phyloP scores from a whole-genome alignment of 2,797 vertebrate species.

The Phataginus tetradactyla region DNA sequence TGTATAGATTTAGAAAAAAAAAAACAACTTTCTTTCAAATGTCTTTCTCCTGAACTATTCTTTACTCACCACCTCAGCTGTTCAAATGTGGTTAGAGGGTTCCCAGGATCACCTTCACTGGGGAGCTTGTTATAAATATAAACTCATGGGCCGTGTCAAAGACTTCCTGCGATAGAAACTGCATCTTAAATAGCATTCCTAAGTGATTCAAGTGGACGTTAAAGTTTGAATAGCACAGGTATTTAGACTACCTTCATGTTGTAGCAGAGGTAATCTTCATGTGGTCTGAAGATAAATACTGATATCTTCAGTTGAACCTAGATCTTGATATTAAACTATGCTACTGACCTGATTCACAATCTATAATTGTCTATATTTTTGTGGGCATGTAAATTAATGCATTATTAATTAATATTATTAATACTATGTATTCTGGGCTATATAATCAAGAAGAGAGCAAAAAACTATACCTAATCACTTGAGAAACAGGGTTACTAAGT shows the following conservation, averaged over 20 bases:
- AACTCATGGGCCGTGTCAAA: background rate
- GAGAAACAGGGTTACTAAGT: background rate
- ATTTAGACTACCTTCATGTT: background rate
- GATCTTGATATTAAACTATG: too few relatives aligned
- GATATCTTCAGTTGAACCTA: background rate
- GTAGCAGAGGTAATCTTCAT: background rate
- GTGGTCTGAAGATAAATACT: background rate
- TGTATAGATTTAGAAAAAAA: background rate
- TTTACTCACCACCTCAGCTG: background rate
- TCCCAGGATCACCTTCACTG: rapidly evolving
- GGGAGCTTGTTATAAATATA: background rate
- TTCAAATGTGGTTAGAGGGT: background rate
- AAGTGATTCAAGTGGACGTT: background rate
- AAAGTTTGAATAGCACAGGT: background rate
- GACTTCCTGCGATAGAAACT: background rate
- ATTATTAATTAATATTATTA: background rate
- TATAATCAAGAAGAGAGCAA: background rate
- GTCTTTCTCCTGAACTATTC: background rate
- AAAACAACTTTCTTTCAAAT: background rate
- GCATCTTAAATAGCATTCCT: background rate
- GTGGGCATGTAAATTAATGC: background rate
- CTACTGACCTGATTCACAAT: background rate
- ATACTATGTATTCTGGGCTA: background rate
- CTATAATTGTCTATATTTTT: background rate
- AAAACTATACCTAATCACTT: background rate